Evolutionary conservation across 1,140 invertebrate genomes (phyloP).

Genomic region (Asbolus verrucosus): DNA sequence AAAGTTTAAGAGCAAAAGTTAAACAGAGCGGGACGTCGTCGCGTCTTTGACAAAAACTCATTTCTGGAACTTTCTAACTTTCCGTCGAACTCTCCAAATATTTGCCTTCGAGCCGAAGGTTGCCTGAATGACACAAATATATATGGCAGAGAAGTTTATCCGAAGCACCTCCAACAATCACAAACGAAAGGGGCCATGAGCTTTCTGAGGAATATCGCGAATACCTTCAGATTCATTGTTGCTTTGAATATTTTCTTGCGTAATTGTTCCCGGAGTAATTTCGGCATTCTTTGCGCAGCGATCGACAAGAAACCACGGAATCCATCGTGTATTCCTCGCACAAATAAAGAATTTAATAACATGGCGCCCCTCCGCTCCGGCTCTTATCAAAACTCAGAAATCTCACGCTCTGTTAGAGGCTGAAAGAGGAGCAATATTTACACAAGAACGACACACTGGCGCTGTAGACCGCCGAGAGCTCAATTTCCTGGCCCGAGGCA

Average conservation of each 20-base stretch:
- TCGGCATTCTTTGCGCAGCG: conserved; percentile 8
- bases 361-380: not conserved
- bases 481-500: conserved; percentile 41
- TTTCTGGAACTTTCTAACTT: conserved; percentile 42
- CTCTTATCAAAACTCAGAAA: conserved; percentile 34
- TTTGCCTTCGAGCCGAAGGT: conserved; percentile 38
- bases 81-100: conserved; percentile 41
- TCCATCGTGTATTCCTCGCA: too few species aligned
- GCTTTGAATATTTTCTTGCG: too few species aligned
- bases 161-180: conserved; percentile 23
- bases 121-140: conserved; percentile 31
- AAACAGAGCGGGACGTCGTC: conserved; percentile 27
- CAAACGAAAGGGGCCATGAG: not conserved
- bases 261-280: too few species aligned
- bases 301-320: not conserved
- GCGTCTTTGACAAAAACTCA: conserved; percentile 48
- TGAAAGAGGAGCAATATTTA: conserved; percentile 46
- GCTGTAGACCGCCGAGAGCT: conserved; percentile 28
- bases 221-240: too few species aligned
- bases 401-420: conserved; percentile 41
- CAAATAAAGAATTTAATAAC: too few species aligned
- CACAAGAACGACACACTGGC: conserved; percentile 42
- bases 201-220: too few species aligned
- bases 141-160: conserved; percentile 37
- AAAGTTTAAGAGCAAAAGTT: conserved; percentile 40